Conservation (phyloP, 2,113 vertebrate species). For the Lasiurus cinereus region DNA sequence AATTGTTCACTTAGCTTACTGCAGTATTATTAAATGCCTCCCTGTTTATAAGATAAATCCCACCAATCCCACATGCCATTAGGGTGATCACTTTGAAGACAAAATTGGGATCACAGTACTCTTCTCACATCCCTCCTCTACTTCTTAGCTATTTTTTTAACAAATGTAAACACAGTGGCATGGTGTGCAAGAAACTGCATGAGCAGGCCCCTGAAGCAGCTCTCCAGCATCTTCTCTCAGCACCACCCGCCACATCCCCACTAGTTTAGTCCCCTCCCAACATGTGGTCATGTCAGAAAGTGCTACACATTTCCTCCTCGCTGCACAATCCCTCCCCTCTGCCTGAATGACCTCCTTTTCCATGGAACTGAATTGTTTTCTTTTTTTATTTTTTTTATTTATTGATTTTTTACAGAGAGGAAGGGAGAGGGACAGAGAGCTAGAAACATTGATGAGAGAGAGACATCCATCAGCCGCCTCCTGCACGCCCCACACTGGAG, state of each 20-base stretch:
- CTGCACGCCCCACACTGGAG: no score
- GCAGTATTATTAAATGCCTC: neutral
- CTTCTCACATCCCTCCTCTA: neutral
- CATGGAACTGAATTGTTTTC: neutral
- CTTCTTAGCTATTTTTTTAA: neutral
- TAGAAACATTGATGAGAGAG: no score
- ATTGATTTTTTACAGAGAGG: no score
- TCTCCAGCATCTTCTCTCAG: neutral
- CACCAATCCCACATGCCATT: neutral
- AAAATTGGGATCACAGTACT: neutral
- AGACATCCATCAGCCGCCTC: no score
- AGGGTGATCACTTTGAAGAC: neutral
- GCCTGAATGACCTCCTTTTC: neutral
- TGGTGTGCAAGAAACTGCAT: accelerated
- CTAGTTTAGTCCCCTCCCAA: neutral
- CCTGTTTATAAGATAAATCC: neutral
- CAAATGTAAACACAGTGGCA: neutral
- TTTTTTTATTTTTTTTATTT: no score
- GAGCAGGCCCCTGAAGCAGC: neutral
- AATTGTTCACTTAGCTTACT: neutral
- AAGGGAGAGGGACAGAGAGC: no score
- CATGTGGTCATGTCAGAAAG: neutral
- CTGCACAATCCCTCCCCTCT: neutral
- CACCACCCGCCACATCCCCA: no score
- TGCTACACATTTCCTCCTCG: no score